phyloP scores from a whole-genome alignment of 2,113 vertebrate genomes.

The Xiphophorus hellerii region DNA sequence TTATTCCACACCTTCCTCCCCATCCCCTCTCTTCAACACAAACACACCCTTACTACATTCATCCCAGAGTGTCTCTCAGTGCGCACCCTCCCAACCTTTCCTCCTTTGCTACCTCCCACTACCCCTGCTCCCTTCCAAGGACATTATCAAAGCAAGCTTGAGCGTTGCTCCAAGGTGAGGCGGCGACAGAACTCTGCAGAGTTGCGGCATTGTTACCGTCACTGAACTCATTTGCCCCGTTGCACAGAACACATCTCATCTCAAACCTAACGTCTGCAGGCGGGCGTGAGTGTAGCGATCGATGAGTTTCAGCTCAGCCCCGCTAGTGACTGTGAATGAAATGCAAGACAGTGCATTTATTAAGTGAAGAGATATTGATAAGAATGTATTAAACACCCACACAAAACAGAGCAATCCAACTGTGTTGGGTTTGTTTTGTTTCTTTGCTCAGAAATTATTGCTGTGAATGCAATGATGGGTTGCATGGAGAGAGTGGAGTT shows the following conservation, averaged over 20 bases:
- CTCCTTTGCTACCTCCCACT: constrained; percentile 34
- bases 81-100: constrained; percentile 37
- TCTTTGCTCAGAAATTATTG: constrained; percentile 31
- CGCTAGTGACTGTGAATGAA: constrained; percentile 58
- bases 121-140: constrained; percentile 50
- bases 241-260: constrained; percentile 51
- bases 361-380: constrained; percentile 75
- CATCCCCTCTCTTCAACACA: constrained; percentile 12
- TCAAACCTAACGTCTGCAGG: constrained; percentile 46
- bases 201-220: constrained; percentile 29
- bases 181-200: constrained; percentile 56
- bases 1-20: constrained; percentile 17
- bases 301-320: constrained; percentile 62
- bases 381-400: constrained; percentile 11
- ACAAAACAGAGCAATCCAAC: constrained; percentile 40
- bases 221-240: constrained; percentile 42
- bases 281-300: constrained; percentile 56
- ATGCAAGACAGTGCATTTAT: constrained; percentile 74
- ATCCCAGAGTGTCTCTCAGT: constrained; percentile 49
- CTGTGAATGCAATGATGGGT: not conserved
- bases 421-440: not conserved
- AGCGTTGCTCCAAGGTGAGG: constrained; percentile 70
- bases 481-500: not conserved
- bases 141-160: constrained; percentile 52
- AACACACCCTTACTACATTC: constrained; percentile 36